These are phyloP conservation scores for Seira ritae DNA, from an alignment of 2,888 invertebrate species.

Conservation along the genomic window DNA sequence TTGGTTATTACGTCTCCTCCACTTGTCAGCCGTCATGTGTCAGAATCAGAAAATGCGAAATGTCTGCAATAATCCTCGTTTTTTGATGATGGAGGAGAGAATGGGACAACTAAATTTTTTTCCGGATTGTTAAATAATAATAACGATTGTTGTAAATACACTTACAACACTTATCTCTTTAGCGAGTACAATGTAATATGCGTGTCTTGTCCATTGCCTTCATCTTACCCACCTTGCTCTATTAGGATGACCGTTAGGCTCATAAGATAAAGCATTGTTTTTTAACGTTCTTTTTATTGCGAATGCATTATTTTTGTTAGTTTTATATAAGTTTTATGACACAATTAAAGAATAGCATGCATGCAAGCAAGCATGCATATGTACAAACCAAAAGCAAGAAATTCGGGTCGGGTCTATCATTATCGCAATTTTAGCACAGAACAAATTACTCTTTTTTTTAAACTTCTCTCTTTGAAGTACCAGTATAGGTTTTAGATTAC, in stretches of 20 bases:
- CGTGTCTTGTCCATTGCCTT: no score
- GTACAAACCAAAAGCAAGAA: background rate
- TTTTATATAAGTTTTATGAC: conserved; percentile 37
- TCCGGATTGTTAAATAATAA: background rate
- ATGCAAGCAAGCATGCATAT: no score
- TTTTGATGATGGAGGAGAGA: background rate
- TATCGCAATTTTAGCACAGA: background rate
- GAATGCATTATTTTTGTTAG: conserved; percentile 28
- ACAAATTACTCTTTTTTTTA: background rate
- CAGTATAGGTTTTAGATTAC: background rate
- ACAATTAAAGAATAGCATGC: conserved; percentile 40
- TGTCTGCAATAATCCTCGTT: background rate
- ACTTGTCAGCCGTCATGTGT: background rate
- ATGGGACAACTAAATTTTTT: background rate
- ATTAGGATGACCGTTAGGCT: conserved; percentile 37
- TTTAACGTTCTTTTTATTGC: background rate
- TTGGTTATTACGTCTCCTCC: background rate
- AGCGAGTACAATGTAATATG: no score
- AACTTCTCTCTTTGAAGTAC: no score
- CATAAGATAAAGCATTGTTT: background rate
- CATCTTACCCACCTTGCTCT: no score
- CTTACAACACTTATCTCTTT: no score
- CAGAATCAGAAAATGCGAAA: background rate
- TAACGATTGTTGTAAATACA: background rate
- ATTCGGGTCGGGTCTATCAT: conserved; percentile 7